Base-by-base conservation (phyloP, 1,140 invertebrate species). In the Lethrus apterus region DNA sequence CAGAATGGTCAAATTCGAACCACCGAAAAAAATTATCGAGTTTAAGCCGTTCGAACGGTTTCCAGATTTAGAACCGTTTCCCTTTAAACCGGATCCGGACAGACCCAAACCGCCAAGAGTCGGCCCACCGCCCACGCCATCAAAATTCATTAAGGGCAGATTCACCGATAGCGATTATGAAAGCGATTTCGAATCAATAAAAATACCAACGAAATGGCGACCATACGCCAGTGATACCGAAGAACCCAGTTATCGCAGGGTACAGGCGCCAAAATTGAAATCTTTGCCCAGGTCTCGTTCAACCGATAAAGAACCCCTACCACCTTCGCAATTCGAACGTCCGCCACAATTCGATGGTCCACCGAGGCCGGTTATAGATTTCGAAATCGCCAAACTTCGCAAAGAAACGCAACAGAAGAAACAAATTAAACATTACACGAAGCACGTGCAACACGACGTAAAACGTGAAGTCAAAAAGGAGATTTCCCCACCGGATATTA, bases 141-240 rank as follows among this genome's bases (percentile, higher is more conserved):
- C 71, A 0, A 83, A 81, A 54, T 80, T 83, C 56, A 64, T 75
- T 0, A 79, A 76, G 55, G 73, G 74, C 14, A 70, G 70, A 26
- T 70, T 77, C 47, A 62, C 67, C 2, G 80, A 83, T 51, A 83
- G 81, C 50, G 83, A 84, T 51, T 84, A 85, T 54, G 81, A 84
- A 61, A 83, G 80, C 54, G 83, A 84, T 66, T 67, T 78, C 30
- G 79, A 81, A 51, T 60, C 65, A 36, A 49, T 62, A 0, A 60
- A 61, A 44, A 75, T 76, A 31, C 60, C 66, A 13, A 62, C 70
- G 0, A 82, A 78, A 57, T 81, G 78, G 74, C 76, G 77, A 36
- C 76, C 78, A 11, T 78, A 72, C 48, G 76, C 77, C 43, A 83
- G 80, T 57, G 81, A 84, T 31, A 76, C 68, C 14, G 81, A 84